A percentile compares a stretch with the other conserved stretches of the same genome.
phyloP scores from a whole-genome alignment of 2,888 invertebrate species.

The Ganaspis brasiliensis region DNA sequence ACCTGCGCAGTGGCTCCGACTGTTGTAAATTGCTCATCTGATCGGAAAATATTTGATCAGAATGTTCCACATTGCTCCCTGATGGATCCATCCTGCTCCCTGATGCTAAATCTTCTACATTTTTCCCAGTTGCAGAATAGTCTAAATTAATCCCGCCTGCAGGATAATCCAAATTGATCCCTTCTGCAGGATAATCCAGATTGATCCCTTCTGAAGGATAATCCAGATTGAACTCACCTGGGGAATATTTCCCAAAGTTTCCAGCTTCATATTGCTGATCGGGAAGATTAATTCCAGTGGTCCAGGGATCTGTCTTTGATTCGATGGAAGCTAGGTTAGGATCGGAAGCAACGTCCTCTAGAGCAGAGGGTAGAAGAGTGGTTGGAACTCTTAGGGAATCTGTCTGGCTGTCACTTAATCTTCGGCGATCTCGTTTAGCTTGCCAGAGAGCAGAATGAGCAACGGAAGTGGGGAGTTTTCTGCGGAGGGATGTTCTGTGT shows the following conservation, averaged over 20 bases:
- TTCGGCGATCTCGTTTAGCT: slow-evolving; percentile 69
- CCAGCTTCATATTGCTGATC: no score
- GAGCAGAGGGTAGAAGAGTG: slow-evolving; percentile 56
- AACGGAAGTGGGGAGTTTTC: slow-evolving; percentile 82
- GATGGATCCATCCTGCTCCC: no score
- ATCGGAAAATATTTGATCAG: neutral
- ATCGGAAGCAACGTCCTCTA: slow-evolving; percentile 70
- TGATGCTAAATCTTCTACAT: no score
- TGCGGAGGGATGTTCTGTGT: slow-evolving; percentile 70
- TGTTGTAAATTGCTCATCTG: neutral
- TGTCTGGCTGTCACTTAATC: slow-evolving; percentile 76
- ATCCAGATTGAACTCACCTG: no score
- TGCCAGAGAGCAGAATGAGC: slow-evolving; percentile 73
- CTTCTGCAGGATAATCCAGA: no score
- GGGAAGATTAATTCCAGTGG: slow-evolving; percentile 9
- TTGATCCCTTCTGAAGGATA: no score
- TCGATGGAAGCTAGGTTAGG: slow-evolving; percentile 70
- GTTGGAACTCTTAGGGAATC: slow-evolving; percentile 57
- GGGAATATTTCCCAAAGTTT: no score
- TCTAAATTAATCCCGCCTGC: no score
- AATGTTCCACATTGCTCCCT: slow-evolving; percentile 52
- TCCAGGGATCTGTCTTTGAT: slow-evolving; percentile 55
- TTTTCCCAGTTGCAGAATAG: no score
- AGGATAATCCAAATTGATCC: no score
- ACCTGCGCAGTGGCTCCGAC: slow-evolving; percentile 65